Evolutionary conservation across 2,797 vertebrate species (phyloP).

Genomic region (Pangasius macronema): DNA sequence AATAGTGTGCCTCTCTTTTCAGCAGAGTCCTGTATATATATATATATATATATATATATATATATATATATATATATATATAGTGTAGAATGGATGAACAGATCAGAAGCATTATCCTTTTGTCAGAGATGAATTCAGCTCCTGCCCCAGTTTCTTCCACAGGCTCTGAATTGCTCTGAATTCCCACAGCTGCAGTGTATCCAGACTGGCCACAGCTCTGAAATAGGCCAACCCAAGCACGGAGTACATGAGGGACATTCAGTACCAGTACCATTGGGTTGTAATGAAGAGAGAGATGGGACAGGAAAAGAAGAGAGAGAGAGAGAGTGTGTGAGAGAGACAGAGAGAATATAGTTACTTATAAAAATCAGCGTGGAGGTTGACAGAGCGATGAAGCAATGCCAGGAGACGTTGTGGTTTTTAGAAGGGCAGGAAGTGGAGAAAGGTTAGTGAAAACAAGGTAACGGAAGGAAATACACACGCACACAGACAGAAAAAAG

Average conservation of each 20-base stretch:
- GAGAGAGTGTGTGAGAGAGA: slow-evolving; percentile 3
- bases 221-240: slow-evolving; percentile 52
- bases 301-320: slow-evolving; percentile 22
- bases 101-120: slow-evolving; percentile 46
- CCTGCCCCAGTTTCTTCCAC: slow-evolving; percentile 57
- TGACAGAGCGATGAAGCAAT: slow-evolving; percentile 48
- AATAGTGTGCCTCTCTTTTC: too few relatives aligned
- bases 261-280: slow-evolving; percentile 31
- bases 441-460: slow-evolving; percentile 69
- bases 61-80: neutral
- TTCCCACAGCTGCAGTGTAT: slow-evolving; percentile 59
- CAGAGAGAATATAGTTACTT: slow-evolving; percentile 23
- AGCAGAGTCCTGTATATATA: too few relatives aligned
- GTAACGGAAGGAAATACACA: slow-evolving; percentile 54
- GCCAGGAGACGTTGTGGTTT: slow-evolving; percentile 61
- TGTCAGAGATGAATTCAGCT: slow-evolving; percentile 53
- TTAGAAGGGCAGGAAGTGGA: slow-evolving; percentile 62
- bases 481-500: slow-evolving; percentile 56
- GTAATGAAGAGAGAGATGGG: slow-evolving; percentile 14
- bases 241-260: slow-evolving; percentile 41
- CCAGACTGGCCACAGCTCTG: slow-evolving; percentile 44
- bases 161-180: slow-evolving; percentile 54
- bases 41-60: neutral
- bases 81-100: slow-evolving; percentile 38
- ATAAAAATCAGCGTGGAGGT: slow-evolving; percentile 30